Conservation (phyloP, 2,113 vertebrate species). For the Fregata magnificens region DNA sequence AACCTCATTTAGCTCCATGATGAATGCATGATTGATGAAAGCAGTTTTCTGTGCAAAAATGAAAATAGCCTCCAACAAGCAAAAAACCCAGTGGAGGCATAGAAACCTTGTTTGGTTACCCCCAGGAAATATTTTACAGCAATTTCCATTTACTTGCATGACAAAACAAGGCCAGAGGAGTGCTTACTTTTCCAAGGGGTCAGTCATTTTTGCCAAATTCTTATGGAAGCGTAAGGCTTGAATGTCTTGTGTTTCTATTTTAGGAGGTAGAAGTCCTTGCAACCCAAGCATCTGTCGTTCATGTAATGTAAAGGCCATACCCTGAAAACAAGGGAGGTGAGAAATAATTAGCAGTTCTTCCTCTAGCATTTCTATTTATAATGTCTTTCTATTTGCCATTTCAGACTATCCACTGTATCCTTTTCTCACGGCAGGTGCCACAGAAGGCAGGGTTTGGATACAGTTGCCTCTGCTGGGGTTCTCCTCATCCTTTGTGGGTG, state of each 20-base stretch:
- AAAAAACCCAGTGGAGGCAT: accelerated
- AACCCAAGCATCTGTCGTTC: slow-evolving; percentile 94
- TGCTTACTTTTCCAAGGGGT: slow-evolving; percentile 90
- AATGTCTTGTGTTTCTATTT: slow-evolving; percentile 94
- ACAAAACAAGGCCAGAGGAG: neutral
- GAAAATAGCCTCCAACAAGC: neutral
- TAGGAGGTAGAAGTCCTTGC: slow-evolving; percentile 93
- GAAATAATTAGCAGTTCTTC: neutral
- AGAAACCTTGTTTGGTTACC: neutral
- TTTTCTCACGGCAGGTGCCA: accelerated
- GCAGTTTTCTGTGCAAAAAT: neutral
- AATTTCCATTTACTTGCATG: accelerated
- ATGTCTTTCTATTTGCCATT: neutral
- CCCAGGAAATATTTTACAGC: accelerated
- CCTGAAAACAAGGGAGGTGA: slow-evolving; percentile 69
- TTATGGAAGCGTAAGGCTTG: slow-evolving; percentile 94
- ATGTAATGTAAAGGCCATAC: slow-evolving; percentile 93
- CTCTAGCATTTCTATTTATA: neutral
- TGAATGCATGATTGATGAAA: neutral
- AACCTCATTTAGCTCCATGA: neutral
- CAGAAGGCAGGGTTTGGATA: neutral
- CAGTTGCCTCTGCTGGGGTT: neutral
- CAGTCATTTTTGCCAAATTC: slow-evolving; percentile 89
- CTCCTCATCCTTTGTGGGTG: accelerated
- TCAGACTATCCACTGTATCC: neutral